phyloP scores from a whole-genome alignment of 1,140 invertebrate species.

The Scaptomyza pallida region DNA sequence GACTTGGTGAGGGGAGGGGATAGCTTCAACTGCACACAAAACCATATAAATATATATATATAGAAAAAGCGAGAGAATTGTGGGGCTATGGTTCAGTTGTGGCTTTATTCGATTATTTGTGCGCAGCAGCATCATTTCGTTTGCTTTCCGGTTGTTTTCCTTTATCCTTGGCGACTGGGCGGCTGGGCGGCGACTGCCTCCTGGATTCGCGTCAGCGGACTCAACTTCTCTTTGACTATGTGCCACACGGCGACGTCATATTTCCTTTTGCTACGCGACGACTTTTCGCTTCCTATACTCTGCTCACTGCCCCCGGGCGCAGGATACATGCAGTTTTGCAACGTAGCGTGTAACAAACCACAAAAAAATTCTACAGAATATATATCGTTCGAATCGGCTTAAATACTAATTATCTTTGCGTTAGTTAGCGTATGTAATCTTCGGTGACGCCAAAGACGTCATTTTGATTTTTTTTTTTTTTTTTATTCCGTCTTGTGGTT shows the following conservation, averaged over 20 bases:
- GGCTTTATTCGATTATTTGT: conserved; percentile 74
- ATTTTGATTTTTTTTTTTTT: conserved; percentile 10
- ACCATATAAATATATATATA: too few species aligned
- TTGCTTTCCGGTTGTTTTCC: conserved; percentile 70
- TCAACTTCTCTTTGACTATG: conserved; percentile 60
- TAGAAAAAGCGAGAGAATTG: not conserved
- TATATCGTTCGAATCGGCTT: too few species aligned
- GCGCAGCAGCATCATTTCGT: conserved; percentile 73
- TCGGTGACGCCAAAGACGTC: not conserved
- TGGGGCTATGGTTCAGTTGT: conserved; percentile 14
- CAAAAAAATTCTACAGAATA: too few species aligned
- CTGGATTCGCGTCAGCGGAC: conserved; percentile 26
- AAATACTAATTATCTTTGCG: too few species aligned
- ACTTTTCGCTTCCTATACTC: not conserved
- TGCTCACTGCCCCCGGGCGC: too few species aligned
- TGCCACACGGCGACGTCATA: conserved; percentile 70
- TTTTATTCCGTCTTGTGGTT: not conserved
- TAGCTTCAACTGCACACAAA: not conserved
- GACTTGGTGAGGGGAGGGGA: not conserved
- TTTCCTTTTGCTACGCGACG: conserved; percentile 51
- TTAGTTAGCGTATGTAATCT: not conserved
- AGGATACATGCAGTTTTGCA: too few species aligned
- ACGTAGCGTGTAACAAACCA: too few species aligned
- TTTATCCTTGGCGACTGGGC: conserved; percentile 29
- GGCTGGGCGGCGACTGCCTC: conserved; percentile 3